Conservation (phyloP, 1,140 invertebrate species). For the Saxidomus purpurata region DNA sequence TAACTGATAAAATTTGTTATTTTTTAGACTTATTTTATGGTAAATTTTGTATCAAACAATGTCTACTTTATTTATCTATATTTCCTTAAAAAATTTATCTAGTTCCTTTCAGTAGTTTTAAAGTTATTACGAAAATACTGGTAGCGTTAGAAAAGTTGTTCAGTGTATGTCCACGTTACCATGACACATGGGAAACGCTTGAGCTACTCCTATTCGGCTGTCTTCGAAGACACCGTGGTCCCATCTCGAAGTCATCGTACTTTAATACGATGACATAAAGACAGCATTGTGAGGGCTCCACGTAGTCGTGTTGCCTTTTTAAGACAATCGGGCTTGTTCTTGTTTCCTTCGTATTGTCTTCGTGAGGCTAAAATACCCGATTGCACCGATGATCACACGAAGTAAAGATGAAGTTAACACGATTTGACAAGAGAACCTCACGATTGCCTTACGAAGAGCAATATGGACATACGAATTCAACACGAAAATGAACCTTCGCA, state of each 20-base stretch:
- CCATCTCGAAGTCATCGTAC: conserved; percentile 59
- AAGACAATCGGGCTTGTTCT: conserved; percentile 63
- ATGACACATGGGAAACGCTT: neutral
- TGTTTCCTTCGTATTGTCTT: conserved; percentile 72
- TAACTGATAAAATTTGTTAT: too few relatives aligned
- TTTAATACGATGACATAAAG: neutral
- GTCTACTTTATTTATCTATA: too few relatives aligned
- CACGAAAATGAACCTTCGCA: conserved; percentile 65
- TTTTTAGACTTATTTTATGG: too few relatives aligned
- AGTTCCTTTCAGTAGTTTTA: too few relatives aligned
- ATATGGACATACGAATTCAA: conserved; percentile 59
- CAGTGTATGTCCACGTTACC: too few relatives aligned
- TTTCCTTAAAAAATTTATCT: too few relatives aligned
- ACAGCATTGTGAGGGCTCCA: neutral
- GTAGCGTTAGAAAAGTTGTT: too few relatives aligned
- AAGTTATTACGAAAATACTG: too few relatives aligned
- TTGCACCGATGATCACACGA: conserved; percentile 62
- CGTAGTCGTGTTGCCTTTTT: neutral
- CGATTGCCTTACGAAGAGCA: conserved; percentile 50
- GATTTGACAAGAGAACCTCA: conserved; percentile 56
- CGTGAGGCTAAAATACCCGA: conserved; percentile 59
- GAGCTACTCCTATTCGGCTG: conserved; percentile 48
- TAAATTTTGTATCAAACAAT: too few relatives aligned
- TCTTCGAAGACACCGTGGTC: conserved; percentile 53
- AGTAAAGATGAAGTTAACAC: conserved; percentile 56